These are phyloP conservation scores for Gnathonemus longibarbis DNA, from an alignment of 2,113 vertebrate species.

Conservation along the genomic window DNA sequence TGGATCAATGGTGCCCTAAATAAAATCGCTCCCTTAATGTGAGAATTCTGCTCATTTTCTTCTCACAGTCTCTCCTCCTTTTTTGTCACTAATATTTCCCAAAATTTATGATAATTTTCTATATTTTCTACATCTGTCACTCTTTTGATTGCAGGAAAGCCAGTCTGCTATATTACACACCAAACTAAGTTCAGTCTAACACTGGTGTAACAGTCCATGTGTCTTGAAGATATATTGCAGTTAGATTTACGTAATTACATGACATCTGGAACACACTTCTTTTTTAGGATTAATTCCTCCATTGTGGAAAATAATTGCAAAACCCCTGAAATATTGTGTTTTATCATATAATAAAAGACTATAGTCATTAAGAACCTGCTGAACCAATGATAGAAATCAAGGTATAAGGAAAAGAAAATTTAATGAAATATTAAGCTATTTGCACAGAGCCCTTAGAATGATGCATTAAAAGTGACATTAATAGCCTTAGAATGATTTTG, in stretches of 20 bases:
- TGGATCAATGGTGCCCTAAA: not conserved
- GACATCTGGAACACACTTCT: not conserved
- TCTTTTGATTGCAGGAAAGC: not conserved
- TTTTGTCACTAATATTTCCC: no score
- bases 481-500: not conserved
- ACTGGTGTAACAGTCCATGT: not conserved
- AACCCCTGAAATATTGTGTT: not conserved
- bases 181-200: not conserved
- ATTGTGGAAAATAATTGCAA: not conserved
- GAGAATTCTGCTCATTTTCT: not conserved
- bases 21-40: not conserved
- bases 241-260: not conserved
- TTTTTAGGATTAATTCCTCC: not conserved
- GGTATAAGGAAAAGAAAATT: not conserved
- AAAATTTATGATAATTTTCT: not conserved
- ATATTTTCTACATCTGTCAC: not conserved
- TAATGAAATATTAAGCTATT: not conserved
- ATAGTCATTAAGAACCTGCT: not conserved
- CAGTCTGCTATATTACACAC: not conserved
- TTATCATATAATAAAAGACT: not conserved
- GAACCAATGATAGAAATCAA: not conserved
- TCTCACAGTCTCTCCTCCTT: not conserved
- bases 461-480: not conserved
- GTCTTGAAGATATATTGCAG: not conserved
- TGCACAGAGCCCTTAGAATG: not conserved